Evolutionary conservation across 2,113 vertebrate species (phyloP).

Genomic region (Glareola pratincola): DNA sequence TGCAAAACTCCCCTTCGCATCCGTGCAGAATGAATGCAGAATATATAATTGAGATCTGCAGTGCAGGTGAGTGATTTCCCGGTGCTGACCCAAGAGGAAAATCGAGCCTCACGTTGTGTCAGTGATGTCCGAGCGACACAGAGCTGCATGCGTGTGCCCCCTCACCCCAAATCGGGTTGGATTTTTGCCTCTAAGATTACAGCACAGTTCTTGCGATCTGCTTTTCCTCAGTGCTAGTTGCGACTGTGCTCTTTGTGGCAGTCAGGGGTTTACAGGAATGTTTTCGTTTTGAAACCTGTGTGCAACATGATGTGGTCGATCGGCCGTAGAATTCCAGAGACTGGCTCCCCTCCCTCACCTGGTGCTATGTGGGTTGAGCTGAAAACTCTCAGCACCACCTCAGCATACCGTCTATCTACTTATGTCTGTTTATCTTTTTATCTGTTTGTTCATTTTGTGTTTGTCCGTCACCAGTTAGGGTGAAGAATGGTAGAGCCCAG

Average conservation of each 20-base stretch:
- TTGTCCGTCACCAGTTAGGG: background rate
- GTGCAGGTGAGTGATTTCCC: slow-evolving; percentile 46
- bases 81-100: slow-evolving; percentile 22
- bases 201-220: background rate
- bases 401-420: background rate
- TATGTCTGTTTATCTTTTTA: background rate
- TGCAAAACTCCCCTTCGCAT: slow-evolving; percentile 1
- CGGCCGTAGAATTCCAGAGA: background rate
- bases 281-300: slow-evolving; percentile 14
- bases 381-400: background rate
- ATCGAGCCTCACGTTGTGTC: background rate
- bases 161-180: background rate
- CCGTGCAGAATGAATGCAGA: slow-evolving; percentile 18
- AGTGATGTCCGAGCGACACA: background rate
- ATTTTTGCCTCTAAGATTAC: background rate
- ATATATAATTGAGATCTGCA: slow-evolving; percentile 51
- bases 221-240: background rate
- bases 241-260: background rate
- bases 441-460: background rate
- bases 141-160: background rate
- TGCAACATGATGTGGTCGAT: background rate
- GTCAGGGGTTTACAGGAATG: background rate
- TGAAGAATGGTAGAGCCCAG: background rate
- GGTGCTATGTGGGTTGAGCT: background rate
- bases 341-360: background rate